Conservation (phyloP, 2,888 invertebrate species). For the Lycocerus yunnanus region DNA sequence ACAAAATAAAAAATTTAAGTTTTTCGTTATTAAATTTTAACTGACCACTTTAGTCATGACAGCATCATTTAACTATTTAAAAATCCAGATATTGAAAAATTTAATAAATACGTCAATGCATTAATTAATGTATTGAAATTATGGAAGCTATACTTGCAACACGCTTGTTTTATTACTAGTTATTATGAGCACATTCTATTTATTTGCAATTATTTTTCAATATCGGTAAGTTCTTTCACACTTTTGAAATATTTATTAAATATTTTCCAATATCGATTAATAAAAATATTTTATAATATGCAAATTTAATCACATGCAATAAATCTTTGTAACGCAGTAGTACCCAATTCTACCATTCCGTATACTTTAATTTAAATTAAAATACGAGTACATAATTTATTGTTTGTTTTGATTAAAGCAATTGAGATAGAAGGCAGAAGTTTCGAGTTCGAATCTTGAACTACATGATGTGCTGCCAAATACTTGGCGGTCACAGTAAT, state of each 20-base stretch:
- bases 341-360: background rate
- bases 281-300: background rate
- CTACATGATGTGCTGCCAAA: background rate
- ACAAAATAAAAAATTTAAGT: background rate
- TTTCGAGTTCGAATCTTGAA: background rate
- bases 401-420: background rate
- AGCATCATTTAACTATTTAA: background rate
- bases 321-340: background rate
- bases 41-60: no score
- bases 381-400: background rate
- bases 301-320: background rate
- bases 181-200: background rate
- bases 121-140: background rate
- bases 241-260: background rate
- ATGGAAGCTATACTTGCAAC: background rate
- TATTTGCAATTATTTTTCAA: background rate
- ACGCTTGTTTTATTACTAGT: background rate
- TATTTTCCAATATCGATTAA: background rate
- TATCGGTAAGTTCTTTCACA: background rate
- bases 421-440: background rate
- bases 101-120: background rate
- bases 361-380: background rate
- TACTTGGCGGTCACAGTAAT: background rate
- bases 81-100: background rate
- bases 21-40: no score